These are phyloP conservation scores for Harpalus rubripes DNA, from an alignment of 2,888 invertebrate species.

Conservation along the genomic window DNA sequence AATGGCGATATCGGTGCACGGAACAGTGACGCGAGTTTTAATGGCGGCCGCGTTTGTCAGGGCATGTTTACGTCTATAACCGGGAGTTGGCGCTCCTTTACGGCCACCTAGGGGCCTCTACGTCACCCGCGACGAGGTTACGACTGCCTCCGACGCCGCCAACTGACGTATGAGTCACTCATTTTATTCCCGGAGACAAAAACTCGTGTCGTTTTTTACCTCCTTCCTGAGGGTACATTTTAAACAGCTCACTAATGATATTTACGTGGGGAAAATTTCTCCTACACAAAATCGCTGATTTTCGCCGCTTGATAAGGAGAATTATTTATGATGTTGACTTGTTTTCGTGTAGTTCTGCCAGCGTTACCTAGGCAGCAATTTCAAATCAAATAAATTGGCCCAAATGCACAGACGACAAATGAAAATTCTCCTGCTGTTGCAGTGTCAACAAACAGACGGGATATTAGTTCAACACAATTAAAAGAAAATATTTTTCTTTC, in stretches of 20 bases:
- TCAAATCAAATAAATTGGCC: conserved; percentile 11
- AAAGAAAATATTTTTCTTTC: conserved; percentile 28
- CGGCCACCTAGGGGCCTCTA: conserved; percentile 55
- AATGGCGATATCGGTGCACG: conserved; percentile 31
- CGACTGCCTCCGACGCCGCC: conserved; percentile 32
- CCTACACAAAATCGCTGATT: conserved; percentile 52
- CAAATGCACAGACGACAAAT: background rate
- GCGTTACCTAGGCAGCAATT: conserved; percentile 17
- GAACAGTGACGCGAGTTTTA: conserved; percentile 21
- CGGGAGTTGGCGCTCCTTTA: conserved; percentile 54
- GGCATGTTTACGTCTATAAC: conserved; percentile 59
- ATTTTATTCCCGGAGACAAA: conserved; percentile 49
- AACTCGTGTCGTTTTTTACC: conserved; percentile 48
- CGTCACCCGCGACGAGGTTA: conserved; percentile 45
- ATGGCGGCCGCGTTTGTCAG: conserved; percentile 52
- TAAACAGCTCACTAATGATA: conserved; percentile 58
- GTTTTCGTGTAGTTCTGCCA: conserved; percentile 45
- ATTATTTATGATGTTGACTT: conserved; percentile 59
- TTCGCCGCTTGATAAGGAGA: conserved; percentile 44
- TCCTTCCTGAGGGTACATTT: conserved; percentile 46
- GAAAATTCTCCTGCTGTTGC: background rate
- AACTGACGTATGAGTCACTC: conserved; percentile 49
- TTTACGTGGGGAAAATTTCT: conserved; percentile 54
- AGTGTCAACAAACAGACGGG: conserved; percentile 25
- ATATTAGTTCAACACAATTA: conserved; percentile 17